phyloP scores from a whole-genome alignment of 1,140 invertebrate genomes.

The Agrypnia vestita region DNA sequence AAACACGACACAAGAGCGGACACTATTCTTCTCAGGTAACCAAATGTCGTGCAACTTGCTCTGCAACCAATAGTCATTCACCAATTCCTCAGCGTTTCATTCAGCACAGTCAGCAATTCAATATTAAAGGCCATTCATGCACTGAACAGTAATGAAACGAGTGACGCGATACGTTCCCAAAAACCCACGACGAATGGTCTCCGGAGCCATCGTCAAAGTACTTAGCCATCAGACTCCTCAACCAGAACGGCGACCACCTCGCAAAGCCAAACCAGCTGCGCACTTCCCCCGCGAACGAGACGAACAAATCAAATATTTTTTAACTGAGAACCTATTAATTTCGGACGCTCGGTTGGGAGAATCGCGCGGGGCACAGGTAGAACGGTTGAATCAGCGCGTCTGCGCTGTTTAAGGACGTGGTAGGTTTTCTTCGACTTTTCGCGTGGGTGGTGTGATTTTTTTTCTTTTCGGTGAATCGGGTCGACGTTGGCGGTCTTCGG shows the following conservation, averaged over 20 bases:
- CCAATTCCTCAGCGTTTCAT: no score
- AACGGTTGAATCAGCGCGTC: background rate
- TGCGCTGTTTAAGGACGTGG: background rate
- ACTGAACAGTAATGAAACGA: no score
- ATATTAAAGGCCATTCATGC: no score
- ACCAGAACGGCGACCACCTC: background rate
- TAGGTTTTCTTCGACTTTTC: background rate
- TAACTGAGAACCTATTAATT: background rate
- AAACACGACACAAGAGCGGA: no score
- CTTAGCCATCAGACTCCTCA: background rate
- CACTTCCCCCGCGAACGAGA: background rate
- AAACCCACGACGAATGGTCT: conserved; percentile 13
- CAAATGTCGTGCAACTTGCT: no score
- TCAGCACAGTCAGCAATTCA: no score
- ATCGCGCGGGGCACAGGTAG: background rate
- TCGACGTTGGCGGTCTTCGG: conserved; percentile 29
- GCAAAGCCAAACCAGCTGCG: background rate
- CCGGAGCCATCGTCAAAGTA: conserved; percentile 1
- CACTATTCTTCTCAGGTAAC: no score
- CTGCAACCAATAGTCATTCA: no score
- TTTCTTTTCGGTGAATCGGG: conserved; percentile 3
- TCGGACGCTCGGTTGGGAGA: background rate
- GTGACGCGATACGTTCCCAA: no score
- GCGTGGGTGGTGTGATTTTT: background rate
- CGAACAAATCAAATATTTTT: background rate